A percentile compares a stretch with the other conserved stretches of the same genome.
These are phyloP conservation scores for Palloptera scutellata DNA, from an alignment of 2,888 invertebrate genomes.

Conservation along the genomic window DNA sequence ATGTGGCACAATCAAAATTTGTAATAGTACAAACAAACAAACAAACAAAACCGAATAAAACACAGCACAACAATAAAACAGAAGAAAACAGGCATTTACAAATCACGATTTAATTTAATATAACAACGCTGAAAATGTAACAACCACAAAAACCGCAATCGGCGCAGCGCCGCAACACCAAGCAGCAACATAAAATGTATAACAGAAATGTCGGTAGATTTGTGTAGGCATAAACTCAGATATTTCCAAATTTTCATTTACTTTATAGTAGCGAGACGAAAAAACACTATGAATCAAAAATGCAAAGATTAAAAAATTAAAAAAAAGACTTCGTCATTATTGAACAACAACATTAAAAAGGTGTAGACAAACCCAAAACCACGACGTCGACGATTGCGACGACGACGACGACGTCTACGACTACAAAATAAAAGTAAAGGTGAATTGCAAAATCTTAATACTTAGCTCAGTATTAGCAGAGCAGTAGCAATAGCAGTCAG, in stretches of 20 bases:
- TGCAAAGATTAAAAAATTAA: no score
- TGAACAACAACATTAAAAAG: neutral
- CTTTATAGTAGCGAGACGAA: no score
- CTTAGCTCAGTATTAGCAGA: neutral
- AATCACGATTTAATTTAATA: slow-evolving; percentile 56
- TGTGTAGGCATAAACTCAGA: slow-evolving; percentile 5
- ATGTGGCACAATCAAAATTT: slow-evolving; percentile 40
- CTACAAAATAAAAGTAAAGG: neutral
- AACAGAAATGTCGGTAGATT: neutral
- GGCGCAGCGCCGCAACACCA: slow-evolving; percentile 11
- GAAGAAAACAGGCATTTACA: slow-evolving; percentile 46
- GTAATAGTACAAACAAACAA: slow-evolving; percentile 53
- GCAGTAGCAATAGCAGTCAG: slow-evolving; percentile 2
- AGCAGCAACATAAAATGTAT: slow-evolving; percentile 11
- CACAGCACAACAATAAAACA: slow-evolving; percentile 1
- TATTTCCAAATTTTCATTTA: neutral
- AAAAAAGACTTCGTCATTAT: no score
- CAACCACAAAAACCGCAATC: slow-evolving; percentile 1
- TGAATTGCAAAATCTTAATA: neutral
- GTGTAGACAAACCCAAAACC: neutral
- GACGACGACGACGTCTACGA: neutral
- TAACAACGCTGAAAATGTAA: neutral
- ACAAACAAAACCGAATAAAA: slow-evolving; percentile 22
- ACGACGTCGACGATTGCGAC: slow-evolving; percentile 3
- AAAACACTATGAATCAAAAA: no score